phyloP scores from a whole-genome alignment of 1,140 invertebrate species.

The Drosophila seguyi region DNA sequence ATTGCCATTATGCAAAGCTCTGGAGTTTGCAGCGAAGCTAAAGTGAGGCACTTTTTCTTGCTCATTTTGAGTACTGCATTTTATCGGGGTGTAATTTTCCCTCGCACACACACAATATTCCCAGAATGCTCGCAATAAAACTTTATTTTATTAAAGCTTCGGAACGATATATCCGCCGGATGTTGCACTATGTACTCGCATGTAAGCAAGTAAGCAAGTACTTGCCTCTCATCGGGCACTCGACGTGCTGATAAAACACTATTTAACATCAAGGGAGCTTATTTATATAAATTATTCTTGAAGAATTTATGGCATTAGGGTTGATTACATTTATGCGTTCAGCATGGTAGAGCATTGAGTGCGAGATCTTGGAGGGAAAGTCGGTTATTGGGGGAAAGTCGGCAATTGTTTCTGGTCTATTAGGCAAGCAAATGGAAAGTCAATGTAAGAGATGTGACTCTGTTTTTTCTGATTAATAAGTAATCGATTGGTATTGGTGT shows the following conservation, averaged over 20 bases:
- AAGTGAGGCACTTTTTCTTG: background rate
- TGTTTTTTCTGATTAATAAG: background rate
- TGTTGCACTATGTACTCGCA: constrained; percentile 13
- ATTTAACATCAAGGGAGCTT: constrained; percentile 46
- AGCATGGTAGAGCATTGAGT: constrained; percentile 20
- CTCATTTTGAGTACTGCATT: background rate
- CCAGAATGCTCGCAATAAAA: constrained; percentile 30
- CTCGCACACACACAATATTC: background rate
- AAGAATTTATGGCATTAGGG: constrained; percentile 42
- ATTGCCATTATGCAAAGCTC: constrained; percentile 49
- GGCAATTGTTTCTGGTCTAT: constrained; percentile 35
- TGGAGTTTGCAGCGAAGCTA: background rate
- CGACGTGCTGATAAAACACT: constrained; percentile 44
- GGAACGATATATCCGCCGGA: constrained; percentile 41
- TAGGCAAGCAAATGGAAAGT: constrained; percentile 16
- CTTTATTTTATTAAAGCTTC: constrained; percentile 44
- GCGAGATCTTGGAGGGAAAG: constrained; percentile 27
- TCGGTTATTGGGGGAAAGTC: constrained; percentile 25
- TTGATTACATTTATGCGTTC: constrained; percentile 43
- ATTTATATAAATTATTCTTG: constrained; percentile 41
- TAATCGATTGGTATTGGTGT: background rate
- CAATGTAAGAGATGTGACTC: background rate
- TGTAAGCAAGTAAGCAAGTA: background rate
- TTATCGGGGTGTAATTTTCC: constrained; percentile 27
- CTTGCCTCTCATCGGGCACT: constrained; percentile 16